Conservation (phyloP, 2,888 invertebrate species). For the Bugulina stolonifera region DNA sequence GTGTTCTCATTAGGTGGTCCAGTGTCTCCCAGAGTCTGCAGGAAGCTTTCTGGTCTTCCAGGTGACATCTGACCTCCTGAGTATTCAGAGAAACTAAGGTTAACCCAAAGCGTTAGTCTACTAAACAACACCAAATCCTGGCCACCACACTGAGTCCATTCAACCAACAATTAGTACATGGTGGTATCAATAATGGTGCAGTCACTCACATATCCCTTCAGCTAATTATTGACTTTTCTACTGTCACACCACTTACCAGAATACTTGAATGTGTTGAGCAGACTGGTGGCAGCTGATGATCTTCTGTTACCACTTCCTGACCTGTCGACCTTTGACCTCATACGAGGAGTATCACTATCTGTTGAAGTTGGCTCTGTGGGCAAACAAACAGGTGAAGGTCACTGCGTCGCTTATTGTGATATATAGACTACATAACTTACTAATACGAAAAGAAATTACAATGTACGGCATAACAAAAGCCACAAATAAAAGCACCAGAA, state of each 20-base stretch:
- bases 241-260: too few relatives aligned
- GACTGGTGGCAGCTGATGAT: neutral
- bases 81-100: neutral
- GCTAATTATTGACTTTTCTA: too few relatives aligned
- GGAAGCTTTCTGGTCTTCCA: neutral
- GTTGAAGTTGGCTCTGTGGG: neutral
- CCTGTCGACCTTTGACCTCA: neutral
- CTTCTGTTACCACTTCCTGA: constrained; percentile 10
- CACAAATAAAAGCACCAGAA: neutral
- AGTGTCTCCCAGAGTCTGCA: neutral
- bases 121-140: too few relatives aligned
- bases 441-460: neutral
- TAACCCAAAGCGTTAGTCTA: too few relatives aligned
- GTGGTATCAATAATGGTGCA: too few relatives aligned
- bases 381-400: neutral
- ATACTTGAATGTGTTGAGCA: neutral
- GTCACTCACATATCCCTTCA: too few relatives aligned
- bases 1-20: neutral
- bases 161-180: too few relatives aligned
- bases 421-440: neutral
- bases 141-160: too few relatives aligned
- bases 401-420: neutral
- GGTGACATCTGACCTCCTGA: constrained; percentile 6
- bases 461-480: neutral
- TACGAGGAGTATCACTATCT: constrained; percentile 1